Evolutionary conservation across 2,888 invertebrate genomes (phyloP).

Genomic region (Ceratothoa steindachneri): DNA sequence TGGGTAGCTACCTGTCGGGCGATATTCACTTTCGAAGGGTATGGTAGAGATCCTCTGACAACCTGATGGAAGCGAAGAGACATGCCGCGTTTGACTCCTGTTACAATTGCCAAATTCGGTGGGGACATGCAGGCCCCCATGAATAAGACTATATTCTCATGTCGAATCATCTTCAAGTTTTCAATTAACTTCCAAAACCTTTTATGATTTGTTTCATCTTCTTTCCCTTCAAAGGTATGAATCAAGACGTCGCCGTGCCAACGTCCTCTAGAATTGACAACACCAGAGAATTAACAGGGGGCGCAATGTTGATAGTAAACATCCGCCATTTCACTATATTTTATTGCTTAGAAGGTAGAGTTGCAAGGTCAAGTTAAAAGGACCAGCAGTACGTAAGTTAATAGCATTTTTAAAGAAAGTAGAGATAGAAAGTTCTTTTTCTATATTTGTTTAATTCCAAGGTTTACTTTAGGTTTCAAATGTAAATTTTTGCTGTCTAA

Average conservation of each 20-base stretch:
- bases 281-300: neutral
- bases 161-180: conserved; percentile 54
- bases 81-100: conserved; percentile 51
- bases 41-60: conserved; percentile 48
- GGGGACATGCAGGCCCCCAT: conserved; percentile 55
- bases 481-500: no score
- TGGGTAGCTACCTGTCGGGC: conserved; percentile 52
- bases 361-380: no score
- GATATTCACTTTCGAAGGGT: conserved; percentile 52
- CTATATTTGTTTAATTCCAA: no score
- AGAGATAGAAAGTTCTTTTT: no score
- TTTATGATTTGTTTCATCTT: conserved; percentile 25
- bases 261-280: conserved; percentile 50
- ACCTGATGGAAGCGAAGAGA: conserved; percentile 53
- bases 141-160: conserved; percentile 56
- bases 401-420: no score
- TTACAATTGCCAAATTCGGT: conserved; percentile 47
- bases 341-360: no score
- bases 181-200: conserved; percentile 51
- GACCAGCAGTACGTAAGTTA: no score
- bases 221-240: conserved; percentile 52
- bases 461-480: no score
- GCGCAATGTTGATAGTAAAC: neutral
- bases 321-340: no score
- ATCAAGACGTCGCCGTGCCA: conserved; percentile 56